phyloP scores from a whole-genome alignment of 2,113 vertebrate genomes.

The Carollia perspicillata region DNA sequence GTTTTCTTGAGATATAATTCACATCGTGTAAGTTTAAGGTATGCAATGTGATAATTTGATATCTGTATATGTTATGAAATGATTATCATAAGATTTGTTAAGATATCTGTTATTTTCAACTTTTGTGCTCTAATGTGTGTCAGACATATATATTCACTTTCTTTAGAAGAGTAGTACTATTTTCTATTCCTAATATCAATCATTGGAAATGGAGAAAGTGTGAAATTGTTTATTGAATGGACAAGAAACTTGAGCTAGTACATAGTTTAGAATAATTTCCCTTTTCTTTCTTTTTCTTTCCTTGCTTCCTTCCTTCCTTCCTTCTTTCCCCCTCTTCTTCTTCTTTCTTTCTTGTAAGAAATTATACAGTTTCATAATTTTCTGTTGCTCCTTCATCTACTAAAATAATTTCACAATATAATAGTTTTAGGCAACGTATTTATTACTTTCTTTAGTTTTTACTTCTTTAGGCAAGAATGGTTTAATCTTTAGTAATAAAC shows the following conservation, averaged over 20 bases:
- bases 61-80: neutral
- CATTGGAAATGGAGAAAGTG: neutral
- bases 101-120: neutral
- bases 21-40: neutral
- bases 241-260: neutral
- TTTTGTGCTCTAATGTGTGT: neutral
- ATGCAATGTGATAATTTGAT: neutral
- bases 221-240: neutral
- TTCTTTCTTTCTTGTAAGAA: no score
- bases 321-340: neutral
- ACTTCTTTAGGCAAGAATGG: slow-evolving; percentile 79
- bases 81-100: neutral
- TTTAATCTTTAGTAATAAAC: slow-evolving; percentile 82
- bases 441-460: slow-evolving; percentile 20
- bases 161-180: neutral
- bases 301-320: no score
- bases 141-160: neutral
- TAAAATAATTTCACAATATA: neutral
- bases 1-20: neutral
- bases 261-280: neutral
- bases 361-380: no score
- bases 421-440: neutral
- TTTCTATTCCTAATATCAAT: neutral
- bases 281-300: neutral
- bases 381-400: no score